Evolutionary conservation across 1,140 invertebrate species (phyloP).

Genomic region (Pseudobourletiella spinata): DNA sequence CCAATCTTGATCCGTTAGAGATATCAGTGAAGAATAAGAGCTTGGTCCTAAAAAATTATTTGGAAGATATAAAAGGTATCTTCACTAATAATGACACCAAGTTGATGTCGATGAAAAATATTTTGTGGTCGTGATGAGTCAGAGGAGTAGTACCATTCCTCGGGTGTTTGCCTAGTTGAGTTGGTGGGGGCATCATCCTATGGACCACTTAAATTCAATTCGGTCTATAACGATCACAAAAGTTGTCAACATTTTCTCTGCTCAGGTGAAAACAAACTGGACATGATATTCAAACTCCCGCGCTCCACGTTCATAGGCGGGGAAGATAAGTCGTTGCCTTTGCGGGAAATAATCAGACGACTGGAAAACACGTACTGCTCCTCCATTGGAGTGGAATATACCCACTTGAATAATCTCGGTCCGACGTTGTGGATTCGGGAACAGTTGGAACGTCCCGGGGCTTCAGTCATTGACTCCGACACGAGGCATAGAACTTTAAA

Average conservation of each 20-base stretch:
- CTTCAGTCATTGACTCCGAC: slow-evolving; percentile 76
- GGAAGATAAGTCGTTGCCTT: slow-evolving; percentile 73
- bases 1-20: too few species aligned
- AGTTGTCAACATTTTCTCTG: slow-evolving; percentile 46
- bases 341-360: slow-evolving; percentile 85
- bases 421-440: slow-evolving; percentile 98
- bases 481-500: slow-evolving; percentile 90
- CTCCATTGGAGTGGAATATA: slow-evolving; percentile 95
- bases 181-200: too few species aligned
- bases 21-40: too few species aligned
- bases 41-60: too few species aligned
- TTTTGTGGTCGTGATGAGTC: too few species aligned
- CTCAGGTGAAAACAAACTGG: slow-evolving; percentile 94
- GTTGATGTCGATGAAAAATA: neutral
- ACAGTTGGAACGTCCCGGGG: slow-evolving; percentile 88
- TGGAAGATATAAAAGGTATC: too few species aligned
- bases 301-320: slow-evolving; percentile 97
- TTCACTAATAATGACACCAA: neutral
- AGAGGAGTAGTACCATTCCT: too few species aligned
- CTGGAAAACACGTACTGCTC: slow-evolving; percentile 81
- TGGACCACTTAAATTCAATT: too few species aligned
- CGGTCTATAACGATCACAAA: neutral
- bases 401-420: slow-evolving; percentile 99
- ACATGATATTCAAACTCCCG: slow-evolving; percentile 89
- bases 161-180: too few species aligned